phyloP scores from a whole-genome alignment of 1,140 invertebrate species.

The Dendrolimus punctatus region DNA sequence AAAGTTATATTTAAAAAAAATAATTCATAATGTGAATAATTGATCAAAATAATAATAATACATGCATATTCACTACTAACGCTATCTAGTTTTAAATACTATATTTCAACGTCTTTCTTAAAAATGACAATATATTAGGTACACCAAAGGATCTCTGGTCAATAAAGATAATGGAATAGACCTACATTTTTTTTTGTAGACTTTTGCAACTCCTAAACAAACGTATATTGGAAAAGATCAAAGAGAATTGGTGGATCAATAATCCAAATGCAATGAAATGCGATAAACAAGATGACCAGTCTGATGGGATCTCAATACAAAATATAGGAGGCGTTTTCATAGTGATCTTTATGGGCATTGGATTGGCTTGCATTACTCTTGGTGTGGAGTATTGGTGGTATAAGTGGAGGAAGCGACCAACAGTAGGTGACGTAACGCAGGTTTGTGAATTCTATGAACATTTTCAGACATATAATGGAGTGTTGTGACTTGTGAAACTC shows the following conservation, averaged over 20 bases:
- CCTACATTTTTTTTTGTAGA: slow-evolving; percentile 73
- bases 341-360: slow-evolving; percentile 95
- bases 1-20: too few species aligned
- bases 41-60: too few species aligned
- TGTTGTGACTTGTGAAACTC: too few species aligned
- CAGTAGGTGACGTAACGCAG: slow-evolving; percentile 73
- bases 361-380: slow-evolving; percentile 92
- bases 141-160: too few species aligned
- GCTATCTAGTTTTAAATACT: too few species aligned
- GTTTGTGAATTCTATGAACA: slow-evolving; percentile 17
- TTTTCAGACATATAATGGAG: too few species aligned
- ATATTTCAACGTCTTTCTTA: too few species aligned
- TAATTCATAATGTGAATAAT: too few species aligned
- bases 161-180: not conserved
- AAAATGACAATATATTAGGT: too few species aligned
- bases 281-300: slow-evolving; percentile 91
- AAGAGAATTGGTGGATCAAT: slow-evolving; percentile 96
- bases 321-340: slow-evolving; percentile 99
- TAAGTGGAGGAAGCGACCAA: slow-evolving; percentile 77
- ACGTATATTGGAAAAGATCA: slow-evolving; percentile 91
- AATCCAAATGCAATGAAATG: slow-evolving; percentile 86
- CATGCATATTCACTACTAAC: too few species aligned
- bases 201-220: slow-evolving; percentile 95
- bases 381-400: slow-evolving; percentile 97
- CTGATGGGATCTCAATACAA: slow-evolving; percentile 96